Conservation (phyloP, 2,888 invertebrate genomes). For the Caenorhabditis sp. region DNA sequence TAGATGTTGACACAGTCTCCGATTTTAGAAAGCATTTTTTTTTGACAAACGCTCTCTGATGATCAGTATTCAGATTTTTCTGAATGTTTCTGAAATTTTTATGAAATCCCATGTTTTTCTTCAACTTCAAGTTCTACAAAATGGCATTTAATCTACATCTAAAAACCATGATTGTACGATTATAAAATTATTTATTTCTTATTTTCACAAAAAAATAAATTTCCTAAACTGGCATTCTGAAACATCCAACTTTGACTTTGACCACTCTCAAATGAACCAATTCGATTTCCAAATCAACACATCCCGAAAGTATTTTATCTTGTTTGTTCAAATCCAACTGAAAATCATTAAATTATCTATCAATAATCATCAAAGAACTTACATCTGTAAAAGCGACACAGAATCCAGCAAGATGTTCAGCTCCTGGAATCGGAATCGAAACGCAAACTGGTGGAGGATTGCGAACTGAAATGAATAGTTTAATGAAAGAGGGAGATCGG, state of each 20-base stretch:
- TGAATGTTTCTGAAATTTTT: no score
- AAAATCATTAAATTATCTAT: not conserved
- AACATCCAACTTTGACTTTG: conserved; percentile 71
- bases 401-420: conserved; percentile 68
- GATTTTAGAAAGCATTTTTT: no score
- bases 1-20: no score
- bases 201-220: not conserved
- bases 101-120: no score
- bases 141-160: no score
- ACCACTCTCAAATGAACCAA: conserved; percentile 68
- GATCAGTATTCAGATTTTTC: no score
- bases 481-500: not conserved
- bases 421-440: conserved; percentile 71
- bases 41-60: no score
- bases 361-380: not conserved
- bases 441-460: conserved; percentile 73
- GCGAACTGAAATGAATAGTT: no score
- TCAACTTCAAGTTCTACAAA: no score
- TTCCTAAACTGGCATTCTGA: conserved; percentile 60
- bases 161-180: no score
- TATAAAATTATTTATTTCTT: not conserved
- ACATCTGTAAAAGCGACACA: conserved; percentile 19
- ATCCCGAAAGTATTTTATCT: conserved; percentile 67
- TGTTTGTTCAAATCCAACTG: conserved; percentile 59
- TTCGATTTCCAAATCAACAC: conserved; percentile 70